Evolutionary conservation across 2,797 vertebrate species (phyloP), one percentile per base, ranked within the genome.

Genomic region (Pipistrellus kuhlii): DNA sequence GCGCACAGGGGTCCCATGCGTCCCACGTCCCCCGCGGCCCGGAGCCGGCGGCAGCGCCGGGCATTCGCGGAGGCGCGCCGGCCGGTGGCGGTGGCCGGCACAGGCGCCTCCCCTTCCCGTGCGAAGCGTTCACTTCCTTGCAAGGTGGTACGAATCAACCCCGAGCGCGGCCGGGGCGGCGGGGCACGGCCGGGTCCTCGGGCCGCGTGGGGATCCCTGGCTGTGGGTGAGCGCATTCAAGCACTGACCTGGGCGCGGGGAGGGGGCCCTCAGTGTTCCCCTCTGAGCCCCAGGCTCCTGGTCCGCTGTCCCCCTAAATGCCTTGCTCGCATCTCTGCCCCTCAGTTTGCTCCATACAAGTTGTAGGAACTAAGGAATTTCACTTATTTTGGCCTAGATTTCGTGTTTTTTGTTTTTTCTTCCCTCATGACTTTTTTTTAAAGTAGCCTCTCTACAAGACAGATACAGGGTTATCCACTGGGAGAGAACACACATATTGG

Each of bases 91-190:
- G 97, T 97, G 78, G 97, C 97, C 72, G 92, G 94, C 90, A 76
- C 86, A 98, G 98, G 99, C 98, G 97, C 99, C 99, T 99, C 99
- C 99, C 99, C 99, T 99, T 99, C 99, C 99, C 99, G 99, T 99
- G 99, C 98, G 98, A 98, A 98, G 98, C 98, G 97, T 98, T 98
- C 99, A 99, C 99, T 99, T 99, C 99, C 99, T 99, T 98, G 98
- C 99, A 99, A 99, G 99, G 99, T 99, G 99, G 98, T 99, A 99
- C 99, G 98, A 99, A 99, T 99, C 99, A 99, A 99, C 98, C 99
- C 99, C 98, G 98, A 99, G 98, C 98, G 88, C 98, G 98, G 98
- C 91, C 98, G 97, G 98, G 94, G 96, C 97, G 93, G 90, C 94
- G 80, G 95, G 96, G 95, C 95, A 90, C 98, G 98, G 98, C 94